phyloP scores from a whole-genome alignment of 1,140 invertebrate species.

The Acyrthosiphon pisum region DNA sequence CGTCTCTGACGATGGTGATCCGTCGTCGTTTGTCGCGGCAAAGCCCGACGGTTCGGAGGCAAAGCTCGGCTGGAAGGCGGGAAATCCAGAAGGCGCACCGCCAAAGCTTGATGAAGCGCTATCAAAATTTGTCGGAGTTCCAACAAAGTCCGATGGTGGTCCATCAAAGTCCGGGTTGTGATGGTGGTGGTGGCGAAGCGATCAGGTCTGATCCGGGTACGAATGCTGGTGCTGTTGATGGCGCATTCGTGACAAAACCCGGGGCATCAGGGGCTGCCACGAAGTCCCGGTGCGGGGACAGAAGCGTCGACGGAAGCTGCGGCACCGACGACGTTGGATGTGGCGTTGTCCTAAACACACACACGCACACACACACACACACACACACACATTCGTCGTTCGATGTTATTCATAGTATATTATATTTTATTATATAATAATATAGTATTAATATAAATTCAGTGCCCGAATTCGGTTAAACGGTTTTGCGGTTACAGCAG shows the following conservation, averaged over 20 bases:
- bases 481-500: not conserved
- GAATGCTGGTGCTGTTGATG: not conserved
- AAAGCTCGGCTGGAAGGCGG: not conserved
- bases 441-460: not conserved
- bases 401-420: not conserved
- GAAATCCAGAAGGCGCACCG: not conserved
- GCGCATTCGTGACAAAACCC: not conserved
- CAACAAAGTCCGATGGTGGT: too few species aligned
- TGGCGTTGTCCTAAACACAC: not conserved
- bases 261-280: not conserved
- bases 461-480: not conserved
- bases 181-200: not conserved
- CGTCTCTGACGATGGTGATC: slow-evolving; percentile 12
- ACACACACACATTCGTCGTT: not conserved
- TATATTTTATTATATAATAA: not conserved
- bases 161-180: not conserved
- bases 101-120: not conserved
- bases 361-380: not conserved
- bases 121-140: not conserved
- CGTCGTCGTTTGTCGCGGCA: slow-evolving; percentile 22
- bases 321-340: not conserved
- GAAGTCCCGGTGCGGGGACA: not conserved
- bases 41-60: not conserved
- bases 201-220: slow-evolving; percentile 9
- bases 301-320: not conserved